Conservation (phyloP, 2,113 vertebrate species). For the Mola mola region DNA sequence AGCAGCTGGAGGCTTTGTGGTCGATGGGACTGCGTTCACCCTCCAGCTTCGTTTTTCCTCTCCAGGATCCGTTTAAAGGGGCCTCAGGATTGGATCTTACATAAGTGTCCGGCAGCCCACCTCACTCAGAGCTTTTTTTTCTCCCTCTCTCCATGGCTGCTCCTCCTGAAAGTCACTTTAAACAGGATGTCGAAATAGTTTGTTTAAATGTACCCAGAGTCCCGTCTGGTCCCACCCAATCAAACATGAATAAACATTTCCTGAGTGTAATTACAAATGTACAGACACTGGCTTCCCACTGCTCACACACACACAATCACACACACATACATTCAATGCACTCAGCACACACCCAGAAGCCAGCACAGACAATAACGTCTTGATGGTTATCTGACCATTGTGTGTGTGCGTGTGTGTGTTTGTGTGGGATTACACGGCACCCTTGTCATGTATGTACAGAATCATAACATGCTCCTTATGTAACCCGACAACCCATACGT, state of each 20-base stretch:
- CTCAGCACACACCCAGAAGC: slow-evolving; percentile 6
- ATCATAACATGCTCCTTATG: slow-evolving; percentile 38
- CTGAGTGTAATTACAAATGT: slow-evolving; percentile 87
- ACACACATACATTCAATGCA: background rate
- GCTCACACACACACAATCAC: slow-evolving; percentile 41
- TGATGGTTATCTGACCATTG: slow-evolving; percentile 43
- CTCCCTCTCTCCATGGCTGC: slow-evolving; percentile 15
- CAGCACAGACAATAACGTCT: slow-evolving; percentile 26
- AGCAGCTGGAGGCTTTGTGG: background rate
- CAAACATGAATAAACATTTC: slow-evolving; percentile 91
- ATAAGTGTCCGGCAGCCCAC: slow-evolving; percentile 62
- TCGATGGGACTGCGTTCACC: slow-evolving; percentile 11
- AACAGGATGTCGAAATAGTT: slow-evolving; percentile 90
- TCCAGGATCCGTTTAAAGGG: slow-evolving; percentile 15
- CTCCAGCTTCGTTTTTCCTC: background rate
- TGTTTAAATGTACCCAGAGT: slow-evolving; percentile 89
- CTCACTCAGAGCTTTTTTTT: slow-evolving; percentile 13
- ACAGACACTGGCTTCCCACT: slow-evolving; percentile 74
- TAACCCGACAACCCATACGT: slow-evolving; percentile 3
- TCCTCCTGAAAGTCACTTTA: slow-evolving; percentile 80
- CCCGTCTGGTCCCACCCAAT: slow-evolving; percentile 86
- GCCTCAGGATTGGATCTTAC: slow-evolving; percentile 48
- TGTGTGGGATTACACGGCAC: slow-evolving; percentile 18
- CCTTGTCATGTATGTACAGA: slow-evolving; percentile 31
- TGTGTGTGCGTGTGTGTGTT: slow-evolving; percentile 18